phyloP scores from a whole-genome alignment of 92 coral and sea anemone genomes.

The Siderastrea radians region DNA sequence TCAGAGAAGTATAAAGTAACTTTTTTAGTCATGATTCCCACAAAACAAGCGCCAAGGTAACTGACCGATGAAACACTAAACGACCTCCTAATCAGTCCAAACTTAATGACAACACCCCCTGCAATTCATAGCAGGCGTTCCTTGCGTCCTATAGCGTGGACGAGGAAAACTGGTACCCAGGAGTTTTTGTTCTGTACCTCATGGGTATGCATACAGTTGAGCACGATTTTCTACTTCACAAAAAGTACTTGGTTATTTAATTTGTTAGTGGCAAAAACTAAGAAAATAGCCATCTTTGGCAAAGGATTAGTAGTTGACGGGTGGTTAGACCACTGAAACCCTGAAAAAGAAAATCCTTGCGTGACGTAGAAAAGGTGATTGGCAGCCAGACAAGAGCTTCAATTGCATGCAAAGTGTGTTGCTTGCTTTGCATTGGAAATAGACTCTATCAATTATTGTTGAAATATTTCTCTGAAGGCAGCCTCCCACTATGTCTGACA shows the following conservation, averaged over 20 bases:
- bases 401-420: background rate
- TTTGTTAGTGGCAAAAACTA: background rate
- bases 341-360: slow-evolving; percentile 11
- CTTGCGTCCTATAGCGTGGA: background rate
- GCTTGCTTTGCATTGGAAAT: background rate
- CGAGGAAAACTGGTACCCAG: slow-evolving; percentile 15
- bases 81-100: no score
- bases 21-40: slow-evolving; percentile 63
- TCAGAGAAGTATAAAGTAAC: slow-evolving; percentile 66
- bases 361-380: slow-evolving; percentile 31
- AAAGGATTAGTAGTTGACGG: background rate
- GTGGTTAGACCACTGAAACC: slow-evolving; percentile 9
- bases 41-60: background rate
- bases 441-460: background rate
- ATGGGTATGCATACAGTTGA: background rate
- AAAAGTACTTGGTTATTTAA: background rate
- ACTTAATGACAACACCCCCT: slow-evolving; percentile 35
- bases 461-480: background rate
- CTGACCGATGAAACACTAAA: background rate
- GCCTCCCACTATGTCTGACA: slow-evolving; percentile 32
- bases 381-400: slow-evolving; percentile 11
- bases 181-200: background rate
- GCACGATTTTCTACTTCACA: background rate
- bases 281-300: slow-evolving; percentile 4
- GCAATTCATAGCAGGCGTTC: slow-evolving; percentile 45